These are phyloP conservation scores for Epinephelus awoara DNA, from an alignment of 2,797 vertebrate genomes.

Conservation along the genomic window DNA sequence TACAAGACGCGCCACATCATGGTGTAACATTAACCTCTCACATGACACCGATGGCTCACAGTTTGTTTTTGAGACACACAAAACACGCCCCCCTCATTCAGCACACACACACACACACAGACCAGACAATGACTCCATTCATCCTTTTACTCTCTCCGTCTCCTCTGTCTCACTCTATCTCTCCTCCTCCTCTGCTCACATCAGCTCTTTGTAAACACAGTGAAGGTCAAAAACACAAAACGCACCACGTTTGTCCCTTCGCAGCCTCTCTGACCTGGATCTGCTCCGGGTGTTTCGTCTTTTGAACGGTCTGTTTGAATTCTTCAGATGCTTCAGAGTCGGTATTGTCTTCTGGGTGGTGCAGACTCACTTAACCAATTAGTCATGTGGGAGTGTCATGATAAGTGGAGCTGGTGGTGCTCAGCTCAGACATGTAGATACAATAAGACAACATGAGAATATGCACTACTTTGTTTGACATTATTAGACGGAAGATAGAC, in stretches of 20 bases:
- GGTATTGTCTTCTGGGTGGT: not conserved
- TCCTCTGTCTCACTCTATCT: conserved; percentile 25
- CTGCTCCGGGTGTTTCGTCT: not conserved
- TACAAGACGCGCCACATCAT: not conserved
- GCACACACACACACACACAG: not conserved
- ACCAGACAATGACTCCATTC: conserved; percentile 69
- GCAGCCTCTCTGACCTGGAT: conserved; percentile 40
- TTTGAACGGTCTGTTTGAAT: not conserved
- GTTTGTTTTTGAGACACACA: conserved; percentile 62
- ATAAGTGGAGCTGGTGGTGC: not conserved
- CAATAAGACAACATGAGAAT: too few species aligned
- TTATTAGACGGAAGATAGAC: not conserved
- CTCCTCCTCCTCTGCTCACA: conserved; percentile 15
- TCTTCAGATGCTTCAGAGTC: conserved; percentile 1
- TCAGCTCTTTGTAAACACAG: conserved; percentile 47
- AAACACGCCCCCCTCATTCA: not conserved
- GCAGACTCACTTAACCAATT: conserved; percentile 30
- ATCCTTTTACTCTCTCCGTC: conserved; percentile 30
- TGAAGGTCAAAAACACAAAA: conserved; percentile 48
- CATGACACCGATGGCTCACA: conserved; percentile 49
- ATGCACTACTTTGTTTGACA: not conserved
- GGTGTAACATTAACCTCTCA: conserved; percentile 57
- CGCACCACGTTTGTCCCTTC: conserved; percentile 15
- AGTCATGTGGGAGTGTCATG: conserved; percentile 55
- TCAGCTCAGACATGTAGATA: not conserved